Conservation (phyloP, 2,113 vertebrate genomes). For the Plotosus lineatus region DNA sequence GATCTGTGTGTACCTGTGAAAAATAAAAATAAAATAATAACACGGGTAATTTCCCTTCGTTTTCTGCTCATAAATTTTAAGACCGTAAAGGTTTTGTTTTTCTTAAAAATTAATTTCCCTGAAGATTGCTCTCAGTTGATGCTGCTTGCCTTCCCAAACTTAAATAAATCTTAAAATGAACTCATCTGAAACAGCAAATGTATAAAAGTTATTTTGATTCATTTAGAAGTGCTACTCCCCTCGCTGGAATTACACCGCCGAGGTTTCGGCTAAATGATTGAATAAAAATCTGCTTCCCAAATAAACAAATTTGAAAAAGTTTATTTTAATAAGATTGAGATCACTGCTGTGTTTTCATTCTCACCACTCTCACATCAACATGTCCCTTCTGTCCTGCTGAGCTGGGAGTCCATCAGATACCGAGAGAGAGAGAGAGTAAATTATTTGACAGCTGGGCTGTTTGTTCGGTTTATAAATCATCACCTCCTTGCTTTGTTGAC, state of each 20-base stretch:
- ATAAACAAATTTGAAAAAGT: constrained; percentile 53
- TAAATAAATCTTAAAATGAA: background rate
- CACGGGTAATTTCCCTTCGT: too few relatives aligned
- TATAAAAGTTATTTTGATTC: background rate
- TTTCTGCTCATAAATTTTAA: too few relatives aligned
- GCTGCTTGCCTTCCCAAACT: background rate
- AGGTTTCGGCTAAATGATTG: constrained; percentile 55
- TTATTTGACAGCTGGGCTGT: too few relatives aligned
- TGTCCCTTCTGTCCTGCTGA: constrained; percentile 41
- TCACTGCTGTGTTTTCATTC: constrained; percentile 61
- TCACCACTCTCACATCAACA: constrained; percentile 71
- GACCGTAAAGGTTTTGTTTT: too few relatives aligned
- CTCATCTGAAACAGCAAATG: background rate
- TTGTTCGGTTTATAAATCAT: too few relatives aligned
- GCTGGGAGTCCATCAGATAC: background rate
- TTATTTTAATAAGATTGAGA: constrained; percentile 66
- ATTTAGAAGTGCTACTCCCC: constrained; percentile 43
- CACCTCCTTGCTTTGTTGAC: too few relatives aligned
- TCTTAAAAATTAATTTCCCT: background rate
- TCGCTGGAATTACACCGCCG: constrained; percentile 58
- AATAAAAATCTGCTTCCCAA: constrained; percentile 53
- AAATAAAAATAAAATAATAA: too few relatives aligned
- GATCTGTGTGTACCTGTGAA: too few relatives aligned
- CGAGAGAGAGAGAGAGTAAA: background rate
- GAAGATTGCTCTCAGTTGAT: background rate